Conservation (phyloP, 2,888 invertebrate species). For the Mellilla xanthometata region DNA sequence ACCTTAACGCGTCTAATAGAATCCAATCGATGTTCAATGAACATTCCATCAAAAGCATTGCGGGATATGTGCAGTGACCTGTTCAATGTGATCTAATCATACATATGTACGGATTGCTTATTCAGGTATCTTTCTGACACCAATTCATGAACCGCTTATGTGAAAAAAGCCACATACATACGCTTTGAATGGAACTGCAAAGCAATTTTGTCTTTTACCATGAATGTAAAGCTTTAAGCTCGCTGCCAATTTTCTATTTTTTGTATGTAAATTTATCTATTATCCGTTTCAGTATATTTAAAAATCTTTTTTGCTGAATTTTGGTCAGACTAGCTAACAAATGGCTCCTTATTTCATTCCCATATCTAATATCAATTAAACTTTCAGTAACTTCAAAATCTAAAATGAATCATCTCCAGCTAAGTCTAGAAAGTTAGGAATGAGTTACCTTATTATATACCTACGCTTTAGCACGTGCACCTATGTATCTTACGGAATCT, state of each 20-base stretch:
- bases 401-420: background rate
- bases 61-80: conserved; percentile 19
- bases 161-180: too few relatives aligned
- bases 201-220: too few relatives aligned
- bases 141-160: background rate
- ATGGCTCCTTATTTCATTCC: too few relatives aligned
- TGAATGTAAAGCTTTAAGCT: too few relatives aligned
- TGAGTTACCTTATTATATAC: background rate
- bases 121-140: conserved; percentile 12
- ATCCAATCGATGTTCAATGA: conserved; percentile 16
- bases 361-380: background rate
- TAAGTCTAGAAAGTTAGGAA: background rate
- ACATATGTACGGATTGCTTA: conserved; percentile 12
- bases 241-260: too few relatives aligned
- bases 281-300: too few relatives aligned
- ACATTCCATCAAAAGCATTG: conserved; percentile 16
- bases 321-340: too few relatives aligned
- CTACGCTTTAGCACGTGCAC: too few relatives aligned
- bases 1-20: conserved; percentile 3
- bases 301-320: too few relatives aligned
- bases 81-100: conserved; percentile 13
- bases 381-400: background rate
- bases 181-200: too few relatives aligned
- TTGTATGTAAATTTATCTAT: too few relatives aligned
- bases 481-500: too few relatives aligned